phyloP scores from a whole-genome alignment of 2,797 vertebrate species.

The Cirrhinus mrigala region DNA sequence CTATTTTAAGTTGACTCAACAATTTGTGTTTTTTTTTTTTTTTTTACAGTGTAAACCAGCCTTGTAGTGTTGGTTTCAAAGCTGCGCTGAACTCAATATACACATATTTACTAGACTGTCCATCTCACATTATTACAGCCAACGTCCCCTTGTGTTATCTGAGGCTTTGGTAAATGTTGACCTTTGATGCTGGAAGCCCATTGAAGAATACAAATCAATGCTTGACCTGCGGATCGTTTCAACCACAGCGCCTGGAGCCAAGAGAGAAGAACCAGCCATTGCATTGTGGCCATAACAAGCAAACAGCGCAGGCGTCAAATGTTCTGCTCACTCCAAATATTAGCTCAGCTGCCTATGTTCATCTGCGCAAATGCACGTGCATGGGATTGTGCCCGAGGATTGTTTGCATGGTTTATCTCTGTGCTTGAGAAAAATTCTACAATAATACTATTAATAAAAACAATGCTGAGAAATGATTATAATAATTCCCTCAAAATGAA shows the following conservation, averaged over 20 bases:
- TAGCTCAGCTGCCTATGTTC: slow-evolving; percentile 79
- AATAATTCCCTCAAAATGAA: not conserved
- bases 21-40: too few species aligned
- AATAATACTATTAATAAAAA: slow-evolving; percentile 25
- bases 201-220: slow-evolving; percentile 46
- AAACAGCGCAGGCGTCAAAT: slow-evolving; percentile 63
- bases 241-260: slow-evolving; percentile 19
- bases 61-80: slow-evolving; percentile 9
- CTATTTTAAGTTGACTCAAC: too few species aligned
- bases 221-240: slow-evolving; percentile 39
- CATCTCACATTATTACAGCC: slow-evolving; percentile 17
- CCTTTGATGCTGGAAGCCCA: slow-evolving; percentile 42
- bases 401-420: slow-evolving; percentile 4
- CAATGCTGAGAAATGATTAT: slow-evolving; percentile 6
- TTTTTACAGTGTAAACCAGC: not conserved
- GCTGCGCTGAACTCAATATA: not conserved
- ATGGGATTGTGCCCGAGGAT: not conserved
- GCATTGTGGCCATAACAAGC: slow-evolving; percentile 44
- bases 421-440: slow-evolving; percentile 8
- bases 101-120: slow-evolving; percentile 6
- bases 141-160: slow-evolving; percentile 20
- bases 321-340: slow-evolving; percentile 76
- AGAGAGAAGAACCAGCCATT: slow-evolving; percentile 12
- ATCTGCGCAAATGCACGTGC: slow-evolving; percentile 56
- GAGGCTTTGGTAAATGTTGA: slow-evolving; percentile 40